phyloP scores from a whole-genome alignment of 2,888 invertebrate genomes.

The Pseudococcus viburni region DNA sequence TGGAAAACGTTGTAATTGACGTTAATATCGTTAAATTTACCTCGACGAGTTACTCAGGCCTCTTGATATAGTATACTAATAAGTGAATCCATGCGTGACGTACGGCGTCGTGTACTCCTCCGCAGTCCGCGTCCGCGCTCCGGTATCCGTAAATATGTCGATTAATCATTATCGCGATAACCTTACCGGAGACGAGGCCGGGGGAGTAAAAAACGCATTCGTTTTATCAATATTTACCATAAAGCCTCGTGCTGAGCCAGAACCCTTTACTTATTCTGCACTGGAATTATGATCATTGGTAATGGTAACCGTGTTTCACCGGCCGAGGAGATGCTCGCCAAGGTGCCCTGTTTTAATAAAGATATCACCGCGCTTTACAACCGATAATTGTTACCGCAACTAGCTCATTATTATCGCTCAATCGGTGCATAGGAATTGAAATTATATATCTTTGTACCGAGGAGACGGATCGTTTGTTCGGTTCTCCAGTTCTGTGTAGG shows the following conservation, averaged over 20 bases:
- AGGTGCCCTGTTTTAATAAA: conserved; percentile 47
- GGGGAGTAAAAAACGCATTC: background rate
- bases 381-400: conserved; percentile 47
- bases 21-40: conserved; percentile 39
- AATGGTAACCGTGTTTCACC: background rate
- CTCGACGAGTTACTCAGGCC: conserved; percentile 4
- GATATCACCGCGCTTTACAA: conserved; percentile 32
- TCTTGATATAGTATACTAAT: conserved; percentile 16
- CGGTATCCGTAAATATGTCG: conserved; percentile 34
- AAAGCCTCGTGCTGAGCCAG: background rate
- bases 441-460: background rate
- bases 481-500: too few relatives aligned
- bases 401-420: conserved; percentile 10
- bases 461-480: background rate
- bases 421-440: conserved; percentile 28
- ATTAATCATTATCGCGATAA: conserved; percentile 45
- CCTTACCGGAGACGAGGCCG: background rate
- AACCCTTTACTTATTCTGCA: background rate
- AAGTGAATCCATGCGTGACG: conserved; percentile 42
- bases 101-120: background rate
- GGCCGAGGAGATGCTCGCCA: too few relatives aligned
- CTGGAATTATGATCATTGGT: background rate
- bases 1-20: conserved; percentile 46
- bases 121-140: background rate
- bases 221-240: conserved; percentile 12